phyloP scores from a whole-genome alignment of 2,888 invertebrate genomes.

The Macrosoma leucophasiata region DNA sequence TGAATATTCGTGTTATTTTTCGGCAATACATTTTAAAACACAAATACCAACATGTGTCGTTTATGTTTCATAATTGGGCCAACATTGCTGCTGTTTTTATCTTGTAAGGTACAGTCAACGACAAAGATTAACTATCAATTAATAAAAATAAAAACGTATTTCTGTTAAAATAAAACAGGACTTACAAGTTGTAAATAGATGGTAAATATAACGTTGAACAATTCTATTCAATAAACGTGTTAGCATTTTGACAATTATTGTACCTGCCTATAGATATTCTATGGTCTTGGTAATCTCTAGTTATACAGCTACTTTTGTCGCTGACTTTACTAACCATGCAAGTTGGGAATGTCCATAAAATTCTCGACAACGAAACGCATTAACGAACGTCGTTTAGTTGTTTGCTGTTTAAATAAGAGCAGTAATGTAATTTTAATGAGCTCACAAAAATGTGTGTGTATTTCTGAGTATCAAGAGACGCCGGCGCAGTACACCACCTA shows the following conservation, averaged over 20 bases:
- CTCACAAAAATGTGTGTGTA: conserved; percentile 63
- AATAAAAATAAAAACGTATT: too few relatives aligned
- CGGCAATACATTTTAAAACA: conserved; percentile 22
- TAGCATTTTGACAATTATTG: too few relatives aligned
- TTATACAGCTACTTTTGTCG: too few relatives aligned
- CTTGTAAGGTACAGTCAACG: too few relatives aligned
- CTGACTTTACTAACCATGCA: conserved; percentile 21
- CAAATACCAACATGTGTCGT: conserved; percentile 26
- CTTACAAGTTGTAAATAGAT: too few relatives aligned
- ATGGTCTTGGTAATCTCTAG: too few relatives aligned
- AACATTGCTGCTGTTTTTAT: conserved; percentile 27
- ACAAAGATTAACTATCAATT: too few relatives aligned
- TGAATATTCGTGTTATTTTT: too few relatives aligned
- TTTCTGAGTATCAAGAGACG: conserved; percentile 38
- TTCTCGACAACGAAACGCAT: conserved; percentile 55
- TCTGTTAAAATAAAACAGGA: too few relatives aligned
- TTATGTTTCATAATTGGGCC: conserved; percentile 29
- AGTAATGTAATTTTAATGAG: conserved; percentile 74
- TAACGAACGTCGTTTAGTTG: conserved; percentile 69
- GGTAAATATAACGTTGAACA: too few relatives aligned
- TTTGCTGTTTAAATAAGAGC: conserved; percentile 70
- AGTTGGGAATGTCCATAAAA: conserved; percentile 58
- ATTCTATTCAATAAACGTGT: too few relatives aligned
- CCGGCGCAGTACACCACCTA: conserved; percentile 29
- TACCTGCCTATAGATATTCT: too few relatives aligned